These are phyloP conservation scores for Philereme transversata DNA, from an alignment of 2,888 invertebrate species.

Conservation along the genomic window DNA sequence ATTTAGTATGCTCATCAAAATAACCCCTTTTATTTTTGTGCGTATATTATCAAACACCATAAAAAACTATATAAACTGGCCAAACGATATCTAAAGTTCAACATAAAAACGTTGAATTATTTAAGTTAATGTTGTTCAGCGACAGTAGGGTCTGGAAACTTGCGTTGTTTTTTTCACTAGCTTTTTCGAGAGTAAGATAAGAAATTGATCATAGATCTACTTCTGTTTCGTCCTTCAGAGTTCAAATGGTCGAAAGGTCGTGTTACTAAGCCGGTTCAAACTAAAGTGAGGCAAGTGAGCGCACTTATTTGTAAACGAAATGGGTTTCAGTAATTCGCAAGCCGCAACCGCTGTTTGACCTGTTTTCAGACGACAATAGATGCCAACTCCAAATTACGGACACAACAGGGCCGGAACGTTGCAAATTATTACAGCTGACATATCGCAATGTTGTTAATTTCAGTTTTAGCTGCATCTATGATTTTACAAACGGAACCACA, in stretches of 20 bases:
- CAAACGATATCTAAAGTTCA: background rate
- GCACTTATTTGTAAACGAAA: constrained; percentile 29
- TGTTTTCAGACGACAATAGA: constrained; percentile 33
- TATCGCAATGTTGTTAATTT: constrained; percentile 19
- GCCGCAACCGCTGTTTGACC: constrained; percentile 33
- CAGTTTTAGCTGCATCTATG: background rate
- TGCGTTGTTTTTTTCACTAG: constrained; percentile 3
- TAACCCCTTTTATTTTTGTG: too few relatives aligned
- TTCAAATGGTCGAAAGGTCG: constrained; percentile 36
- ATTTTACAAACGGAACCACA: background rate
- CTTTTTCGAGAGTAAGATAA: constrained; percentile 25
- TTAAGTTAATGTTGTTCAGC: constrained; percentile 10
- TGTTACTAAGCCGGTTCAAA: constrained; percentile 15
- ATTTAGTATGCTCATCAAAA: too few relatives aligned
- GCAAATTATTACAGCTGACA: constrained; percentile 31
- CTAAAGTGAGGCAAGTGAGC: constrained; percentile 13
- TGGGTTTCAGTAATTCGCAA: constrained; percentile 32
- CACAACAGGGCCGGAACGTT: constrained; percentile 20
- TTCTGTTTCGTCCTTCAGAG: constrained; percentile 32
- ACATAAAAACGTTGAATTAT: constrained; percentile 9
- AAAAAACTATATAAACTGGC: background rate
- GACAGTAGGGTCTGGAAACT: background rate
- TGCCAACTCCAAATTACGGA: constrained; percentile 33
- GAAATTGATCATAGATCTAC: constrained; percentile 30
- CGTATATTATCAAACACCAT: too few relatives aligned